Evolutionary conservation across 2,888 invertebrate species (phyloP), one percentile per base, ranked within the genome.

Genomic region (Timema podura): DNA sequence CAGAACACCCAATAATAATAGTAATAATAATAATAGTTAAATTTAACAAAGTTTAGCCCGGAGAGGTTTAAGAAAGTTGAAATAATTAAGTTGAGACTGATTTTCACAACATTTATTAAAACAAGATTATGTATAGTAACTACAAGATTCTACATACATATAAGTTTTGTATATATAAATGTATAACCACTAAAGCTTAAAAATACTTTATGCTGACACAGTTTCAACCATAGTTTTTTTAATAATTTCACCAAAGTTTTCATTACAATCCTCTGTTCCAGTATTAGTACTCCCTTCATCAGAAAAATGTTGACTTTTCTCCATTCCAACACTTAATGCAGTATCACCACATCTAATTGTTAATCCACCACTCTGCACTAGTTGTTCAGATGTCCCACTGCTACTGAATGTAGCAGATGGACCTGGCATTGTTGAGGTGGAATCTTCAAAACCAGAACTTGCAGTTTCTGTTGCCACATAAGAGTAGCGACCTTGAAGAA

Each of bases 161-260:
- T n/a, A 59, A 54, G 54, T 54, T 47, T 16, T 11, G 57, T 48
- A 57, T 54, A 64, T 49, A 67, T 61, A 68, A 61, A 65, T 67
- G 65, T 16, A 30, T 64, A 16, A 65, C 54, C 49, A 48, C n/a
- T 70, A 68, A 64, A 68, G 65, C 64, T 51, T 57, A 64, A 44
- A 64, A 70, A 71, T 65, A 68, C 47, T 16, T 86, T 88, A 93
- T 83, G 92, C 92, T 77, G 90, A 91, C 77, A 92, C 93, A 77
- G 93, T 93, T 82, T 95, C 94, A 79, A 94, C 93, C 87, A 95
- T 93, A 74, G 93, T 92, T 82, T 95, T 93, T 82, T 94, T 95
- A 76, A 95, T 94, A 77, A 95, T 91, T 84, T 95, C 94, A 68
- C 94, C 94, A 79, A 95, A 93, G 81, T 94, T 94, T 78, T 93